These are phyloP conservation scores for Agrochola litura DNA, from an alignment of 2,888 invertebrate genomes.

Conservation along the genomic window DNA sequence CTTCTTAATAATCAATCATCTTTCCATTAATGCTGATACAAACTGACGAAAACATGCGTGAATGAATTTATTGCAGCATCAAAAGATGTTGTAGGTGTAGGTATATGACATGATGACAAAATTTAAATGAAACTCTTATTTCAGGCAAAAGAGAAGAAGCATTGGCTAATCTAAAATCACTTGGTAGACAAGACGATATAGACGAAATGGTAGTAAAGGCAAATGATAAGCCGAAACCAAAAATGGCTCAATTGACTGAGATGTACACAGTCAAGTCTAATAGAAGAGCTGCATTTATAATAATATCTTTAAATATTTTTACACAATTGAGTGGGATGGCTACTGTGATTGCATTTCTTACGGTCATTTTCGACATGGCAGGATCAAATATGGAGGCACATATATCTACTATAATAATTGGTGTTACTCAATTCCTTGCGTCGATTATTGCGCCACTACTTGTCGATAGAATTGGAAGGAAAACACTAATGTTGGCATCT, in stretches of 20 bases:
- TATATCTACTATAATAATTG: constrained; percentile 76
- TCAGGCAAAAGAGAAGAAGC: constrained; percentile 70
- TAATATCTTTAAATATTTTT: constrained; percentile 68
- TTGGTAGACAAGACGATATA: constrained; percentile 74
- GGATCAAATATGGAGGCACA: constrained; percentile 72
- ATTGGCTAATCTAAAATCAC: constrained; percentile 59
- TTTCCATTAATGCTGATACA: not conserved
- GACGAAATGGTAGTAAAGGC: constrained; percentile 64
- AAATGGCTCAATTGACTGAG: constrained; percentile 68
- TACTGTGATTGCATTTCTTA: constrained; percentile 71
- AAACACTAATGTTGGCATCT: constrained; percentile 70
- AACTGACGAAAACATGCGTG: too few relatives aligned
- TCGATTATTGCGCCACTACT: constrained; percentile 73
- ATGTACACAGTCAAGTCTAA: constrained; percentile 73
- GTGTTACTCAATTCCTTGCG: constrained; percentile 71
- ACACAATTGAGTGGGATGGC: constrained; percentile 75
- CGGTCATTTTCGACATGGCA: constrained; percentile 75
- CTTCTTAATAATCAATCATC: too few relatives aligned
- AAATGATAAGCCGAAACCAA: constrained; percentile 47
- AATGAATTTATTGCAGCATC: too few relatives aligned
- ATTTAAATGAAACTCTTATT: constrained; percentile 42
- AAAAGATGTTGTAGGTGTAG: not conserved
- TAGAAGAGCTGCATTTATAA: constrained; percentile 72
- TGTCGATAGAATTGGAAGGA: constrained; percentile 76
- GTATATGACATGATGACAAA: not conserved